Percentiles rank a stretch among this genome's conserved stretches.
Evolutionary conservation across 1,140 invertebrate genomes (phyloP).

Genomic region (Saccostrea cuccullata): DNA sequence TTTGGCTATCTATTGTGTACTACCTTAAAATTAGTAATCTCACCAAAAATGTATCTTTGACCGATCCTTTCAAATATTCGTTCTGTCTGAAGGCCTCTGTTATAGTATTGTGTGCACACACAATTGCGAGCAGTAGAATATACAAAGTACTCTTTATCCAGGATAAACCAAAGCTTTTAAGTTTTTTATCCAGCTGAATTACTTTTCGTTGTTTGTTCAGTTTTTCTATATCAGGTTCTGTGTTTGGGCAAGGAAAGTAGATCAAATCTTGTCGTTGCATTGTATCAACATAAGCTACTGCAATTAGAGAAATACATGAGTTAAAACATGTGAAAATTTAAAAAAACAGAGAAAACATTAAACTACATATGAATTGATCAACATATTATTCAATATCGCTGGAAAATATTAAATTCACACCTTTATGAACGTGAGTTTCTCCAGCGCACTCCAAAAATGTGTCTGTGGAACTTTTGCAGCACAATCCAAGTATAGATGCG

Average conservation of each 20-base stretch:
- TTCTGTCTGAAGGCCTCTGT: constrained; percentile 33
- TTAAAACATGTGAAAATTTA: too few relatives aligned
- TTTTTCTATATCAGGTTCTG: neutral
- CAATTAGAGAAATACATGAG: too few relatives aligned
- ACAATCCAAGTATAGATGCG: neutral
- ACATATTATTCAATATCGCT: neutral
- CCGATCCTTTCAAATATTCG: neutral
- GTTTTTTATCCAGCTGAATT: neutral
- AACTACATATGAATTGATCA: too few relatives aligned
- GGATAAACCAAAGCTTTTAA: neutral
- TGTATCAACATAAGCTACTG: neutral
- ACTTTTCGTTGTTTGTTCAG: neutral
- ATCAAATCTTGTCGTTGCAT: neutral
- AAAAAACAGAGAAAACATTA: too few relatives aligned
- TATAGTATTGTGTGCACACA: constrained; percentile 41
- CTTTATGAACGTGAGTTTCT: neutral
- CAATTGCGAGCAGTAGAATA: constrained; percentile 10
- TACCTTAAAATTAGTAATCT: neutral
- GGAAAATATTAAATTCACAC: neutral
- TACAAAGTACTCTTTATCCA: neutral
- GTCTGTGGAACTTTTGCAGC: constrained; percentile 4
- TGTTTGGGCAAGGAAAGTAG: neutral
- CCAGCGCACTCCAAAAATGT: neutral
- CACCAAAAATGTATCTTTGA: constrained; percentile 5
- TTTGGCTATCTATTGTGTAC: too few relatives aligned